phyloP scores from a whole-genome alignment of 1,140 invertebrate species.

The Aphaenogaster ashmeadi region DNA sequence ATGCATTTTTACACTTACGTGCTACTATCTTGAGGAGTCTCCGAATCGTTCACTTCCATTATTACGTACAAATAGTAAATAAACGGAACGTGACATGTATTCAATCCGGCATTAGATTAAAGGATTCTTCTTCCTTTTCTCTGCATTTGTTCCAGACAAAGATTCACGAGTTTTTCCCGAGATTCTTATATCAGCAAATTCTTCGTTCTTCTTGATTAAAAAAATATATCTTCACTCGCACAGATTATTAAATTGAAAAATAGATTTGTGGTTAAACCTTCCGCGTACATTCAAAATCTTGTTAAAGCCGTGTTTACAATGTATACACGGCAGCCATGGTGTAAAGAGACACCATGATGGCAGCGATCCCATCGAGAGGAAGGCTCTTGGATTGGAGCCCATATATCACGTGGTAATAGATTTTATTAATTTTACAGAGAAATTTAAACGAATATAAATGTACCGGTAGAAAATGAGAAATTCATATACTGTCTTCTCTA shows the following conservation, averaged over 20 bases:
- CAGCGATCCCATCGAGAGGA: too few species aligned
- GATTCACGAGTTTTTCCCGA: neutral
- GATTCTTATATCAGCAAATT: neutral
- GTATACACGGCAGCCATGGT: too few species aligned
- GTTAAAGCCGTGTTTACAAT: neutral
- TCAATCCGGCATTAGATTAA: neutral
- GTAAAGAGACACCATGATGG: too few species aligned
- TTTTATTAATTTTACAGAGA: neutral
- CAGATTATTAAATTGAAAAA: neutral
- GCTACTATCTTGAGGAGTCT: constrained; percentile 39
- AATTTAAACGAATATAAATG: neutral
- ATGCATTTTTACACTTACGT: constrained; percentile 47
- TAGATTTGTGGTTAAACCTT: neutral
- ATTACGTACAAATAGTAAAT: constrained; percentile 8
- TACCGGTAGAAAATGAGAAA: too few species aligned
- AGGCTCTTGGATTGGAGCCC: too few species aligned
- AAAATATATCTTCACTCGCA: neutral
- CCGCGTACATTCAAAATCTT: neutral
- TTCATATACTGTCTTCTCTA: too few species aligned
- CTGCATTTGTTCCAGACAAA: neutral
- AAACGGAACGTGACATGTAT: neutral
- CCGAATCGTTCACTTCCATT: constrained; percentile 67
- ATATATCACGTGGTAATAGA: too few species aligned
- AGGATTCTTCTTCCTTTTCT: neutral
- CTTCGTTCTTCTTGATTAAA: neutral